Evolutionary conservation across 2,113 vertebrate genomes (phyloP).

Genomic region (Tragelaphus imberbis): DNA sequence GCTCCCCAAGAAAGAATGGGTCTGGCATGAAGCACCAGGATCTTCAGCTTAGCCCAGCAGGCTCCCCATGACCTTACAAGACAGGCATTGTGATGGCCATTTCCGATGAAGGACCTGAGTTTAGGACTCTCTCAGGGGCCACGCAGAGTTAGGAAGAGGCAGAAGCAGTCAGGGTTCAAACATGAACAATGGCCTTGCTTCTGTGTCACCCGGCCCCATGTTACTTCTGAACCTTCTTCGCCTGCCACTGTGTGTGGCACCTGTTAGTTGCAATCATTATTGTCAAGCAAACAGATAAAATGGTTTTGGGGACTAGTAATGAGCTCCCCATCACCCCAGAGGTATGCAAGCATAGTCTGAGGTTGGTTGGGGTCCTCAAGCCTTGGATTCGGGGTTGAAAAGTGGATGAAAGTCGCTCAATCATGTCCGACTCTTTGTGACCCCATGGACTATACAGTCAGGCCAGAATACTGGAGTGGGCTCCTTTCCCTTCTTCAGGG

Average conservation of each 20-base stretch:
- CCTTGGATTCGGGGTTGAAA: not conserved
- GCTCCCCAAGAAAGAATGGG: not conserved
- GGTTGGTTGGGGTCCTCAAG: not conserved
- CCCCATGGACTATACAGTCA: not conserved
- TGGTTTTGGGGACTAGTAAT: not conserved
- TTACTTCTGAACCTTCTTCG: accelerated
- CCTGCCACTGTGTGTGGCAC: not conserved
- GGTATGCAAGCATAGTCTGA: not conserved
- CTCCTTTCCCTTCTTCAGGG: not conserved
- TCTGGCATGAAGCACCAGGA: not conserved
- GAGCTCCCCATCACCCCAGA: not conserved
- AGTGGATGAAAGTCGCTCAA: not conserved
- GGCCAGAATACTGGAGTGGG: not conserved
- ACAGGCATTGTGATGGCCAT: not conserved
- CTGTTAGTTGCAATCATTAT: not conserved
- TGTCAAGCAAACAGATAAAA: not conserved
- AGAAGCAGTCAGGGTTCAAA: not conserved
- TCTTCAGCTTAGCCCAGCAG: not conserved
- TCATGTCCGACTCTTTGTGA: not conserved
- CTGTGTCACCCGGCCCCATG: not conserved
- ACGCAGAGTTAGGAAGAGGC: not conserved
- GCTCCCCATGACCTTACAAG: not conserved
- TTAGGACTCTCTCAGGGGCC: not conserved
- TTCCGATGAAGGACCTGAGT: not conserved
- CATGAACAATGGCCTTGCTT: not conserved